Conservation (phyloP, 1,140 invertebrate species). For the Pteromalus puparum region DNA sequence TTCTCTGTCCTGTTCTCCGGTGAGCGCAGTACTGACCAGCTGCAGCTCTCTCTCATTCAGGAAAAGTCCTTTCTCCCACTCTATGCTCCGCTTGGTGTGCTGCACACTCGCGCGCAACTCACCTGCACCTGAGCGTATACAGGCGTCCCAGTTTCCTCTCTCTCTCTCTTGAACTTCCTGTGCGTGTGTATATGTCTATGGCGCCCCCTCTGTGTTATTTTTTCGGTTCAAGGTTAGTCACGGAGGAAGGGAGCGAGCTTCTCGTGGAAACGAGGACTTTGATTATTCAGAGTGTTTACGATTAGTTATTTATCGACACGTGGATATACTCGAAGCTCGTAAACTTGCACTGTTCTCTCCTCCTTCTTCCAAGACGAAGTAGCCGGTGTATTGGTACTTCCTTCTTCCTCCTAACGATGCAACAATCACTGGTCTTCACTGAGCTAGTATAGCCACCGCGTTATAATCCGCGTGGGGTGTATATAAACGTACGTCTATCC, state of each 20-base stretch:
- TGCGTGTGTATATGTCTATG: background rate
- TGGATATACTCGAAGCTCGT: background rate
- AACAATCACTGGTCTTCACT: no score
- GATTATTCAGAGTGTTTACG: background rate
- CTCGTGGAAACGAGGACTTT: background rate
- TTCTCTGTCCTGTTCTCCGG: background rate
- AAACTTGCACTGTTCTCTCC: background rate
- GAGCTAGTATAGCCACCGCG: no score
- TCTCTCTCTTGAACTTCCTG: background rate
- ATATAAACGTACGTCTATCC: no score
- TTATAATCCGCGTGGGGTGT: background rate
- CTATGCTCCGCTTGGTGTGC: background rate
- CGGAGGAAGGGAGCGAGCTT: background rate
- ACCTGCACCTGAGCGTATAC: background rate
- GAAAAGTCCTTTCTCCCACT: conserved; percentile 28
- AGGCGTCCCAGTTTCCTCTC: conserved; percentile 13
- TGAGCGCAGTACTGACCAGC: background rate
- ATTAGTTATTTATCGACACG: background rate
- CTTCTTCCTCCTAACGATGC: no score
- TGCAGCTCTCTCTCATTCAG: conserved; percentile 31
- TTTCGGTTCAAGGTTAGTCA: conserved; percentile 11
- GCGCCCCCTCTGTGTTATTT: background rate
- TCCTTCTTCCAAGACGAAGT: background rate
- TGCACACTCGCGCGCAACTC: background rate
- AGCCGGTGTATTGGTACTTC: no score